A percentile compares a stretch with the other conserved stretches of the same genome.
These are phyloP conservation scores for Odontesthes bonariensis DNA, from an alignment of 2,113 vertebrate species.

Conservation along the genomic window DNA sequence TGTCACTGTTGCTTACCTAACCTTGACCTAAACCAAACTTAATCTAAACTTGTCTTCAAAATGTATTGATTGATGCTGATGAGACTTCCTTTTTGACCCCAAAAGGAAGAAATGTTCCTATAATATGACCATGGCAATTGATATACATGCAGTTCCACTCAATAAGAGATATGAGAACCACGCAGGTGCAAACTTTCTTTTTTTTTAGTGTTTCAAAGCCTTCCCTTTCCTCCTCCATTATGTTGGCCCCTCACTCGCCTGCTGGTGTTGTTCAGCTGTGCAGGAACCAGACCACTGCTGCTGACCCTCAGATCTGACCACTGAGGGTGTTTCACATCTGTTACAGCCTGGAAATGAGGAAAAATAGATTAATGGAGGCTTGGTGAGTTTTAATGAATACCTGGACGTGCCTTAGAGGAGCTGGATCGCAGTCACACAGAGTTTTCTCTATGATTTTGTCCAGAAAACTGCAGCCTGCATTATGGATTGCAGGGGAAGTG, in stretches of 20 bases:
- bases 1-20: not conserved
- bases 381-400: conserved; percentile 37
- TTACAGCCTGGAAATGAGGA: conserved; percentile 20
- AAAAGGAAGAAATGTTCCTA: not conserved
- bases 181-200: not conserved
- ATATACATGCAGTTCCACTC: not conserved
- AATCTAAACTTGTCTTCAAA: not conserved
- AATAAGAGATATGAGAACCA: not conserved
- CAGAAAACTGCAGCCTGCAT: conserved; percentile 36
- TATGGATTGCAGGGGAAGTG: conserved; percentile 48
- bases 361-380: conserved; percentile 40
- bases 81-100: not conserved
- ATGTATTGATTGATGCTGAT: not conserved
- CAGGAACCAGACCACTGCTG: conserved; percentile 14
- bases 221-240: not conserved
- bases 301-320: conserved; percentile 36
- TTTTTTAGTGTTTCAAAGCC: not conserved
- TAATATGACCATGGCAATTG: not conserved
- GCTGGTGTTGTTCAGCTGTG: not conserved
- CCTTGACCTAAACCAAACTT: not conserved
- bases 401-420: conserved; percentile 28
- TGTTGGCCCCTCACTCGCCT: conserved; percentile 15
- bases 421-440: conserved; percentile 38
- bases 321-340: conserved; percentile 32
- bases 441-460: conserved; percentile 51